Evolutionary conservation across 1,140 invertebrate species (phyloP), one percentile per base, ranked within the genome.

Genomic region (Tetraneura akinire): DNA sequence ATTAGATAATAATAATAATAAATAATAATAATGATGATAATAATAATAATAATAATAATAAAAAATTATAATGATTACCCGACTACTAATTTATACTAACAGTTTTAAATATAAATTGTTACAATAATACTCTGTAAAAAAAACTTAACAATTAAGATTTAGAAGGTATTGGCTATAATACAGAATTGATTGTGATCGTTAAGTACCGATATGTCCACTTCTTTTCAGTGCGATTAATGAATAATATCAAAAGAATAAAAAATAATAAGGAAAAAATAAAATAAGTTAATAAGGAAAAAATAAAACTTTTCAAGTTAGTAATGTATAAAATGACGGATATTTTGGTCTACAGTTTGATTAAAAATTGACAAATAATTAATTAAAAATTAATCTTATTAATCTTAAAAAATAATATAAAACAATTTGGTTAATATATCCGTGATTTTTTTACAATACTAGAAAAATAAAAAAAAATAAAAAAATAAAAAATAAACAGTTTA

Each of bases 401-500:
- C 5, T 26, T 10, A 26, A 10, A 26, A 10, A 3, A 37, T 18
- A 70, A 18, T 21, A 49, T 26, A 49, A 49, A 49, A 5, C 14
- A 49, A 18, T 49, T 3, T 18, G 42, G 29, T 16, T 26, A 5
- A 3, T 14, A 49, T 51, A 70, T 70, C 45, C 42, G 45, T 1
- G 3, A 62, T 32, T 29, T 62, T 37, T 57, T 10, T 62, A 62
- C 21, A 14, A 23, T 68, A 68, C 37, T 26, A 49, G 23, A 49
- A 49, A 62, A 62, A 57, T 26, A 70, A 70, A 70, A 37, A 14
- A 71, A 71, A 57, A 42, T 23, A 57, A 76, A 45, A 76, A 49
- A 76, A 76, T 55, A 60, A 76, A 76, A 76, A 78, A 78, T 78
- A 78, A 78, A 78, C 73, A 78, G 55, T 78, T 78, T 78, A 78